Evolutionary conservation across 2,797 vertebrate species (phyloP), one percentile per base, ranked within the genome.

Genomic region (Eleutherodactylus coqui): DNA sequence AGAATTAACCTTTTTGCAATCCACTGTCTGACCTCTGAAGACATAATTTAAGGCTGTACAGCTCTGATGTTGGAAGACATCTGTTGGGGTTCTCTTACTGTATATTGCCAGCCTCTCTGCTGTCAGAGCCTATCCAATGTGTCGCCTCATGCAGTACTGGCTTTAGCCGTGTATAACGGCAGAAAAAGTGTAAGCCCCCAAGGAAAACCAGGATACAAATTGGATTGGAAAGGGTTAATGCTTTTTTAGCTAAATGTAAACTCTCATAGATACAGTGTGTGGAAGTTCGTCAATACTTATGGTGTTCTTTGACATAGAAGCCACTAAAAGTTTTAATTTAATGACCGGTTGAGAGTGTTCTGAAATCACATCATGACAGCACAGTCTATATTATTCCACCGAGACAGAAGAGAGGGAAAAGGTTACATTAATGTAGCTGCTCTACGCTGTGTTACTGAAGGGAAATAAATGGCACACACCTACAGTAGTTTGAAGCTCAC

Each of bases 401-500:
- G 76, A 47, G 84, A 75, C 67, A 51, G 62, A 38, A 72, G 0
- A 53, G 64, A 70, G 51, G 67, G 75, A 85, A 85, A 85, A 85
- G 77, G 83, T 79, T 78, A 79, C 60, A 34, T 79, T 69, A 82
- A 82, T 82, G 64, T 51, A 60, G n/a, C 81, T 32, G 29, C 43
- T 62, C 34, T 32, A 17, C 55, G 43, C 62, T 84, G n/a, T 64
- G 64, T 41, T 84, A 73, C 53, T 32, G 69, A 45, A 62, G 76
- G 62, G 49, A 80, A 47, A 84, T 78, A 83, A 83, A 87, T 79
- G 41, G 51, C 82, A 47, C 62, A 77, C 72, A 67, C 34, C 67
- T 76, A 51, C 27, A 60, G 45, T 43, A 87, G 82, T 79, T 62
- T 84, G 67, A 53, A 17, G 67, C 43, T 84, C 76, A 64, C 73